A percentile compares a stretch with the other conserved stretches of the same genome.
phyloP scores from a whole-genome alignment of 1,140 invertebrate genomes.

The Amphibalanus amphitrite region DNA sequence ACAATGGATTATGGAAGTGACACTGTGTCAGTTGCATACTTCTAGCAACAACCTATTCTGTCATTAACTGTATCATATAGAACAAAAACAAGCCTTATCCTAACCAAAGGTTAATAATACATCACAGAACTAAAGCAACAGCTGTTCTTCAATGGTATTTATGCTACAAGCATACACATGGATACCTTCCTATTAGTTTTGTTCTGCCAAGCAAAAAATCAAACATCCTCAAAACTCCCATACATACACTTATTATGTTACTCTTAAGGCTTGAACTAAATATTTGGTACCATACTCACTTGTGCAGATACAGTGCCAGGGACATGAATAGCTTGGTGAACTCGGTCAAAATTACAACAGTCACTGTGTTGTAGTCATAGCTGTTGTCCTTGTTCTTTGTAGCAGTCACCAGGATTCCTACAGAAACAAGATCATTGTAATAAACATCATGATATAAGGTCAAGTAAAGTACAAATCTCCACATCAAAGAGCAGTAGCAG shows the following conservation, averaged over 20 bases:
- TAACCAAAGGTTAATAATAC: neutral
- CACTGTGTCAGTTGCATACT: too few species aligned
- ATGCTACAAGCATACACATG: neutral
- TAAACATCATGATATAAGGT: too few species aligned
- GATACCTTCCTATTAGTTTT: slow-evolving; percentile 26
- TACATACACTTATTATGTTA: neutral
- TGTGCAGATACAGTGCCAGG: slow-evolving; percentile 8
- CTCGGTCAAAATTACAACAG: slow-evolving; percentile 76
- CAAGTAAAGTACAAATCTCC: too few species aligned
- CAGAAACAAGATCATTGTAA: slow-evolving; percentile 21
- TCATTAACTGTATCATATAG: too few species aligned
- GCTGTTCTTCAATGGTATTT: neutral
- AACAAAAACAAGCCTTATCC: too few species aligned
- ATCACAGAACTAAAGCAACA: neutral
- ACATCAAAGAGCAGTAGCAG: too few species aligned
- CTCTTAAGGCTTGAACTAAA: neutral
- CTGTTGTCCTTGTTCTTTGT: slow-evolving; percentile 59
- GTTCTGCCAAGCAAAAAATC: neutral
- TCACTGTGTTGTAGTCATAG: slow-evolving; percentile 73
- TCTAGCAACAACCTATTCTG: too few species aligned
- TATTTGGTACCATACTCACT: slow-evolving; percentile 11
- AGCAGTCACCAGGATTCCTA: slow-evolving; percentile 76
- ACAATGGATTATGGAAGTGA: too few species aligned
- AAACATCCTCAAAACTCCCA: neutral
- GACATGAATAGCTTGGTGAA: slow-evolving; percentile 63